These are phyloP conservation scores for Iphiclides podalirius DNA, from an alignment of 2,888 invertebrate species.

Conservation along the genomic window DNA sequence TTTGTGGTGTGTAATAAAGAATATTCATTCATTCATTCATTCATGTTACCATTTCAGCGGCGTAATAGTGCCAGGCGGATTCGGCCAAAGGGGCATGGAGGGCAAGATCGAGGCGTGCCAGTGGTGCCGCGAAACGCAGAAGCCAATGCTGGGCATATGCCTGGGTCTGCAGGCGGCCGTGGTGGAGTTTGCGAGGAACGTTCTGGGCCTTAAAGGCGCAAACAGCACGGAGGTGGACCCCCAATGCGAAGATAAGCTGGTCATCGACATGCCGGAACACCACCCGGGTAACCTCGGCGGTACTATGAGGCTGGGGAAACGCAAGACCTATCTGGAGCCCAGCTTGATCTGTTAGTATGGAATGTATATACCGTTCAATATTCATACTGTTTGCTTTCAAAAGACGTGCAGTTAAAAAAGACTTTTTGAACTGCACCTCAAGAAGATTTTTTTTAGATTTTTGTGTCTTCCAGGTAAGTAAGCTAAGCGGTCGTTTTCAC, in stretches of 20 bases:
- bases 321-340: conserved; percentile 89
- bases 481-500: too few relatives aligned
- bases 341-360: conserved; percentile 82
- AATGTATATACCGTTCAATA: too few relatives aligned
- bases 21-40: too few relatives aligned
- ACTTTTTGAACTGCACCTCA: too few relatives aligned
- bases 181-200: conserved; percentile 95
- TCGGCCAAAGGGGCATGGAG: conserved; percentile 96
- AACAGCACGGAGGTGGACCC: conserved; percentile 93
- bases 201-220: conserved; percentile 87
- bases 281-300: conserved; percentile 96
- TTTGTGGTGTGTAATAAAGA: too few relatives aligned
- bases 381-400: too few relatives aligned
- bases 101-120: conserved; percentile 96
- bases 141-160: conserved; percentile 97
- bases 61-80: conserved; percentile 98
- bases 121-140: conserved; percentile 94
- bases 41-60: conserved; percentile 81
- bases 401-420: too few relatives aligned
- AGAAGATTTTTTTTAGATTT: too few relatives aligned
- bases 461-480: too few relatives aligned
- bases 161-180: conserved; percentile 98
- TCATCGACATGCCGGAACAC: conserved; percentile 99
- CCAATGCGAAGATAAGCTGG: conserved; percentile 86
- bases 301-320: conserved; percentile 98